A percentile compares a stretch with the other conserved stretches of the same genome.
phyloP scores from a whole-genome alignment of 2,113 vertebrate genomes.

The Ammospiza caudacuta region DNA sequence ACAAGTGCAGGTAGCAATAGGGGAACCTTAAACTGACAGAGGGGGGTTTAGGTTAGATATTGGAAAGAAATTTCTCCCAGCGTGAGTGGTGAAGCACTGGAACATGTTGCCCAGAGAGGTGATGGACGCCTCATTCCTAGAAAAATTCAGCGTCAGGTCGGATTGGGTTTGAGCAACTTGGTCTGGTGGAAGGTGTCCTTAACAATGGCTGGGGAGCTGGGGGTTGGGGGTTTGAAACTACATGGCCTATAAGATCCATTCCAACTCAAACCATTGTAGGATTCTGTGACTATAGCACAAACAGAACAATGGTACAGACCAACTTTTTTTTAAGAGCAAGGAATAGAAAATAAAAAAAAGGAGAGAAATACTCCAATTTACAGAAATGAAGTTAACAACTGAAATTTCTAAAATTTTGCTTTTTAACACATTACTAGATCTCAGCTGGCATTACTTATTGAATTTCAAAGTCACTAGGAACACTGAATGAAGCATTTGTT shows the following conservation, averaged over 20 bases:
- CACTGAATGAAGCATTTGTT: background rate
- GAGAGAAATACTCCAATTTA: background rate
- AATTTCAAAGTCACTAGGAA: background rate
- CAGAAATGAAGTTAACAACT: background rate
- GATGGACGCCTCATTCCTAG: background rate
- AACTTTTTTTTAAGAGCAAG: background rate
- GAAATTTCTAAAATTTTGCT: background rate
- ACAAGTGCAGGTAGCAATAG: accelerated
- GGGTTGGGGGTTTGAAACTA: background rate
- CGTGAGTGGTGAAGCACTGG: background rate
- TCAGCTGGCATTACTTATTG: background rate
- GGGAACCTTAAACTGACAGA: background rate
- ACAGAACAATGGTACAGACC: background rate
- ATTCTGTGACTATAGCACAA: background rate
- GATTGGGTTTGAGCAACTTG: background rate
- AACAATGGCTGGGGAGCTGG: too few relatives aligned
- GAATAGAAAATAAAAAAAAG: background rate
- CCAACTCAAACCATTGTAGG: background rate
- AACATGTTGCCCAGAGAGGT: background rate
- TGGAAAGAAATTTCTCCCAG: background rate
- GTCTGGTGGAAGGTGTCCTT: background rate
- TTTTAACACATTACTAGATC: background rate
- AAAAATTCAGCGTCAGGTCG: background rate
- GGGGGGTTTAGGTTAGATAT: background rate
- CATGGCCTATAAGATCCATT: background rate